A percentile compares a stretch with the other conserved stretches of the same genome.
These are phyloP conservation scores for Poecilia gillii DNA, from an alignment of 2,797 vertebrate species.

Conservation along the genomic window DNA sequence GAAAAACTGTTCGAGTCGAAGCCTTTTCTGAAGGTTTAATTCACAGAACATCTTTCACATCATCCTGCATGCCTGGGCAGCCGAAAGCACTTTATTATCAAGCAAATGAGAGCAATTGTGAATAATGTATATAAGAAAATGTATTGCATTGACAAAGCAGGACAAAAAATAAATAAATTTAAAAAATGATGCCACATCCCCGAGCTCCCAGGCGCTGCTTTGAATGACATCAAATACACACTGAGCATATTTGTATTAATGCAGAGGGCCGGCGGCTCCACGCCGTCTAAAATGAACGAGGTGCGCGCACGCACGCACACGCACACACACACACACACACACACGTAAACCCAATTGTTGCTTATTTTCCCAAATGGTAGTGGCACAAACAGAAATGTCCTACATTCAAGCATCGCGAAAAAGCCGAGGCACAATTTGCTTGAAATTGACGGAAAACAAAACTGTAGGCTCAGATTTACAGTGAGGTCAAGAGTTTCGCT, in stretches of 20 bases:
- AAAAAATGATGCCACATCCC: slow-evolving; percentile 15
- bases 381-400: slow-evolving; percentile 60
- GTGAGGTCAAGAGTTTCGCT: slow-evolving; percentile 11
- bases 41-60: slow-evolving; percentile 16
- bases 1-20: not conserved
- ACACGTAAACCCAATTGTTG: not conserved
- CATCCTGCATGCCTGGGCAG: slow-evolving; percentile 9
- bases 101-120: slow-evolving; percentile 40
- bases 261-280: slow-evolving; percentile 35
- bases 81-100: slow-evolving; percentile 38
- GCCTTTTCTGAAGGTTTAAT: slow-evolving; percentile 16
- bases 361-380: slow-evolving; percentile 43
- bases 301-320: not conserved
- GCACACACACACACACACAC: not conserved
- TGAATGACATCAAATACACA: slow-evolving; percentile 70
- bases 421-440: slow-evolving; percentile 24
- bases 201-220: slow-evolving; percentile 58
- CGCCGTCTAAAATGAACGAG: slow-evolving; percentile 31
- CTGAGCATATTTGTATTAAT: slow-evolving; percentile 64
- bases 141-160: slow-evolving; percentile 43
- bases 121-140: slow-evolving; percentile 47
- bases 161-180: not conserved
- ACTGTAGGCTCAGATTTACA: slow-evolving; percentile 26
- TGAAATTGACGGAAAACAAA: slow-evolving; percentile 9
- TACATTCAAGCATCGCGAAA: slow-evolving; percentile 43